Percentiles rank a stretch among this genome's conserved stretches.
Evolutionary conservation across 2,888 invertebrate genomes (phyloP).

Genomic region (Eurytoma californica): DNA sequence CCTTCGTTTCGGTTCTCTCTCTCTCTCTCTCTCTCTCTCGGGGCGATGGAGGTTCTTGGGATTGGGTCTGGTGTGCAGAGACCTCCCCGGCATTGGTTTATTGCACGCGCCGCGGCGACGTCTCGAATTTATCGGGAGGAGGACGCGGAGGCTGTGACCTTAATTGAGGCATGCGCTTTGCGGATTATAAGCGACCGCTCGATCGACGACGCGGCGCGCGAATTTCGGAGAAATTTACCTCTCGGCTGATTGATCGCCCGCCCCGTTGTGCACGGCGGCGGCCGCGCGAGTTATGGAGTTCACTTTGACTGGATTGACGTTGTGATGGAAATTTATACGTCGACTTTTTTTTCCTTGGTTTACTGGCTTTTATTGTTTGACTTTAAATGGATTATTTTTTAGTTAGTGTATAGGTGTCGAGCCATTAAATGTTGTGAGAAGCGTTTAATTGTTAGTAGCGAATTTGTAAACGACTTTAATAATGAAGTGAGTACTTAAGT

Average conservation of each 20-base stretch:
- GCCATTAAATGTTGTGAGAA: too few relatives aligned
- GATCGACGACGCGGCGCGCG: slow-evolving; percentile 17
- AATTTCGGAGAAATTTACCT: slow-evolving; percentile 48
- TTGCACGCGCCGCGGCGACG: slow-evolving; percentile 31
- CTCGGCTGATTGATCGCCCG: slow-evolving; percentile 17
- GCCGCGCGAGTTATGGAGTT: neutral
- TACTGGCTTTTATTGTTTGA: neutral
- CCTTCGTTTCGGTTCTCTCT: neutral
- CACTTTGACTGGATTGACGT: slow-evolving; percentile 1
- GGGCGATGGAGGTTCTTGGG: too few relatives aligned
- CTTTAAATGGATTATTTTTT: too few relatives aligned
- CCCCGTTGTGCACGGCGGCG: neutral
- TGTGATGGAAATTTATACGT: slow-evolving; percentile 1
- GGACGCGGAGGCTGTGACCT: slow-evolving; percentile 17
- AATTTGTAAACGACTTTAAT: too few relatives aligned
- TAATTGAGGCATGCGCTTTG: slow-evolving; percentile 31
- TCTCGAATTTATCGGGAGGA: slow-evolving; percentile 35
- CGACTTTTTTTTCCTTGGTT: neutral
- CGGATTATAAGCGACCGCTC: neutral
- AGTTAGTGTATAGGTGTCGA: too few relatives aligned
- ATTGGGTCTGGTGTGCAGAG: too few relatives aligned
- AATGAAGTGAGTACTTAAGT: too few relatives aligned
- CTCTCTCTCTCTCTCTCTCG: neutral
- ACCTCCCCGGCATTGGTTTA: slow-evolving; percentile 17
- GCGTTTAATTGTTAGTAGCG: too few relatives aligned